Conservation (phyloP, 2,888 invertebrate species). For the Mechanitis mazaeus region DNA sequence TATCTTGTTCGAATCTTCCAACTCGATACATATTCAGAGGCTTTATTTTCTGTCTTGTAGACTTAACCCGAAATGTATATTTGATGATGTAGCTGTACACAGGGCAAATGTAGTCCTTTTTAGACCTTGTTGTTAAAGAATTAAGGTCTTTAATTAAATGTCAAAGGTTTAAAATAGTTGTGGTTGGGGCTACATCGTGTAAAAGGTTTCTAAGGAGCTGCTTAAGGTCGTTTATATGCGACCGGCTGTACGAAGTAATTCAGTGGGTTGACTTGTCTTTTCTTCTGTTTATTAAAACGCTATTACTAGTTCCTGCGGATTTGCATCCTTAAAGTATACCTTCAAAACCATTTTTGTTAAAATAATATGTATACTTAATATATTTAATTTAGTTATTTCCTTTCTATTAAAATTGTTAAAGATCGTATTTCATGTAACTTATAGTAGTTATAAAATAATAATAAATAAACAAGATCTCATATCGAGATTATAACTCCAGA, state of each 20-base stretch:
- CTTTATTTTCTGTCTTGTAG: slow-evolving; percentile 36
- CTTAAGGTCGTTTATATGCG: slow-evolving; percentile 56
- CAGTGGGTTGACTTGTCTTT: slow-evolving; percentile 36
- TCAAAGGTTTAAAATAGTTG: not conserved
- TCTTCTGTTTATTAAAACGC: slow-evolving; percentile 38
- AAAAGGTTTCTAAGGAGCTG: slow-evolving; percentile 47
- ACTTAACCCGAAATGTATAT: slow-evolving; percentile 67
- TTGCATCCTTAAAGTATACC: not conserved
- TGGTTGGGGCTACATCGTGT: slow-evolving; percentile 31
- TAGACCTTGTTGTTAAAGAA: slow-evolving; percentile 12
- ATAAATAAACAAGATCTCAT: no score
- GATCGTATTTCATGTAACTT: no score
- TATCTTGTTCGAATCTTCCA: slow-evolving; percentile 21
- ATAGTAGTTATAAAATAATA: no score
- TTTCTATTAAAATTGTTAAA: no score
- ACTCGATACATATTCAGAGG: slow-evolving; percentile 54
- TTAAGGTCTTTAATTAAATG: slow-evolving; percentile 27
- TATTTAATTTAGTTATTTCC: no score
- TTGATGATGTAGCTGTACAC: slow-evolving; percentile 65
- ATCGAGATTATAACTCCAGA: no score
- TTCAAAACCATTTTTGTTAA: no score
- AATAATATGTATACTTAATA: no score
- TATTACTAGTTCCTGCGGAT: slow-evolving; percentile 6
- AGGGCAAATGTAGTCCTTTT: slow-evolving; percentile 39
- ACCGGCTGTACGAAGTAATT: slow-evolving; percentile 38